These are phyloP conservation scores for Bucorvus abyssinicus DNA, from an alignment of 2,797 vertebrate species.

Conservation along the genomic window DNA sequence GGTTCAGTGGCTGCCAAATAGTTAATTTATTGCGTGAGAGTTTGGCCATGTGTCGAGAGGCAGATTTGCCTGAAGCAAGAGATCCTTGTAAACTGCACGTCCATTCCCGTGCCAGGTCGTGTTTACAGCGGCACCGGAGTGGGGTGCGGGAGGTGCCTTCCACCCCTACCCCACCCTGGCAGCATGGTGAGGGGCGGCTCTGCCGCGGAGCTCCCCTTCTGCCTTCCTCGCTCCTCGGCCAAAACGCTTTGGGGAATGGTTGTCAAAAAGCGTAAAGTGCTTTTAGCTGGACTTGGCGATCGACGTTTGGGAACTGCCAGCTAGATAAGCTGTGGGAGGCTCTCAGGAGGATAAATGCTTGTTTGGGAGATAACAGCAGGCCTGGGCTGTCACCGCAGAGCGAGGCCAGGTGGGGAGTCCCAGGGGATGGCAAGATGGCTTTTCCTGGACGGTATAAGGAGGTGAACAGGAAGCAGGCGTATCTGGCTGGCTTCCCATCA, in stretches of 20 bases:
- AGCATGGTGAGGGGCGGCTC: neutral
- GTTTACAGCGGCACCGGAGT: neutral
- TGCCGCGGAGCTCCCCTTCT: fast-evolving
- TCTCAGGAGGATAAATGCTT: slow-evolving; percentile 30
- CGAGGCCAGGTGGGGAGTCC: slow-evolving; percentile 31
- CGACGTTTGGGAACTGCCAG: neutral
- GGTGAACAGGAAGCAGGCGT: neutral
- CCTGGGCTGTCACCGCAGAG: neutral
- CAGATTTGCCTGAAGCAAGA: slow-evolving; percentile 63
- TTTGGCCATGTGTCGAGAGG: slow-evolving; percentile 69
- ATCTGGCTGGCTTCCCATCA: neutral
- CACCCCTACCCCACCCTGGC: neutral
- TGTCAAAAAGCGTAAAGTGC: slow-evolving; percentile 6
- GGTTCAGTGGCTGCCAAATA: slow-evolving; percentile 61
- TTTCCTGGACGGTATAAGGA: neutral
- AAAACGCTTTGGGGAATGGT: neutral
- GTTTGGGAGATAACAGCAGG: slow-evolving; percentile 39
- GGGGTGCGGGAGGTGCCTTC: neutral
- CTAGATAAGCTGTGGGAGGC: slow-evolving; percentile 37
- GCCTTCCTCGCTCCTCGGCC: neutral
- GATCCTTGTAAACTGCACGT: slow-evolving; percentile 50
- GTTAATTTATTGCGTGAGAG: slow-evolving; percentile 74
- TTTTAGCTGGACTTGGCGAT: slow-evolving; percentile 14
- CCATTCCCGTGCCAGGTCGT: slow-evolving; percentile 32
- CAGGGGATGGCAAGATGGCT: neutral